Conservation (phyloP, 2,888 invertebrate genomes). For the Palloptera scutellata region DNA sequence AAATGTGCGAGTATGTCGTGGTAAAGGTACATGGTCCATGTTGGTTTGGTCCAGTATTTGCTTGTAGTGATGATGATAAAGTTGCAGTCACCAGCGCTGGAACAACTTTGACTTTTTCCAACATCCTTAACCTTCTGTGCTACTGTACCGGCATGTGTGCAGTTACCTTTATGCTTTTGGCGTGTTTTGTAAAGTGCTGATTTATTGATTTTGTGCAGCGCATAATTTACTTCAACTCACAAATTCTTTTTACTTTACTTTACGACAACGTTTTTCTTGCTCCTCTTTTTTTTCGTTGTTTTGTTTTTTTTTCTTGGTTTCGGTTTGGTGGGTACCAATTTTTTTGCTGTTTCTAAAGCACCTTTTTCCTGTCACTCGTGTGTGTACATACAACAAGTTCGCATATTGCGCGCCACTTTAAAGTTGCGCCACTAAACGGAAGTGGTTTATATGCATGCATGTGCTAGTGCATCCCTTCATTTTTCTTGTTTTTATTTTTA, state of each 20-base stretch:
- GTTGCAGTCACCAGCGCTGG: too few relatives aligned
- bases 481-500: too few relatives aligned
- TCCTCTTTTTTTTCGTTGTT: background rate
- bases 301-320: background rate
- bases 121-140: too few relatives aligned
- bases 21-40: too few relatives aligned
- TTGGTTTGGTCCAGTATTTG: too few relatives aligned
- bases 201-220: constrained; percentile 57
- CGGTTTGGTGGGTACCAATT: background rate
- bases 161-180: background rate
- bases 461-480: constrained; percentile 1
- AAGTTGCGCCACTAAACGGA: constrained; percentile 47
- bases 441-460: constrained; percentile 55
- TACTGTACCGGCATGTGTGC: too few relatives aligned
- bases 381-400: background rate
- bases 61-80: too few relatives aligned
- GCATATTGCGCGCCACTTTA: constrained; percentile 2
- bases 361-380: background rate
- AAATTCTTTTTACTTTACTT: too few relatives aligned
- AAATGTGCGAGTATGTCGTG: too few relatives aligned
- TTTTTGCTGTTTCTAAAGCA: background rate
- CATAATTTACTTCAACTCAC: constrained; percentile 51
- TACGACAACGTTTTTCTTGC: background rate
- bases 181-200: constrained; percentile 48
- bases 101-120: too few relatives aligned